A percentile compares a stretch with the other conserved stretches of the same genome.
Conservation (phyloP, 2,888 invertebrate genomes). For the Drosophila paranaensis region DNA sequence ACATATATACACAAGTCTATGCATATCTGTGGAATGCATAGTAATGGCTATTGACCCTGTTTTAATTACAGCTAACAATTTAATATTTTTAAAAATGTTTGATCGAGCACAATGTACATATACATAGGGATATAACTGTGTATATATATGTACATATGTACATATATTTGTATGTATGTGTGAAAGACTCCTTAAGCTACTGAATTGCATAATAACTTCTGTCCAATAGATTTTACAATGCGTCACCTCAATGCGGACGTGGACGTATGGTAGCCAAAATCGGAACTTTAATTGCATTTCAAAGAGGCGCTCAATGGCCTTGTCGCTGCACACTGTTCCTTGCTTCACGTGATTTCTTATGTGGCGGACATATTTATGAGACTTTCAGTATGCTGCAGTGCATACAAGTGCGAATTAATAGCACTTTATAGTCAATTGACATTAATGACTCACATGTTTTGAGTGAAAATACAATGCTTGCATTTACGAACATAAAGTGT, state of each 20-base stretch:
- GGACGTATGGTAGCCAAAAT: slow-evolving; percentile 43
- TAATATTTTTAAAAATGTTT: slow-evolving; percentile 29
- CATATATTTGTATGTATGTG: background rate
- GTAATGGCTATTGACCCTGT: slow-evolving; percentile 31
- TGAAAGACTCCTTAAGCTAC: slow-evolving; percentile 18
- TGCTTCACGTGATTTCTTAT: slow-evolving; percentile 65
- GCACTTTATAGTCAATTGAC: slow-evolving; percentile 26
- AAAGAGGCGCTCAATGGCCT: slow-evolving; percentile 64
- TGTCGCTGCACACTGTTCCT: slow-evolving; percentile 48
- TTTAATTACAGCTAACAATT: slow-evolving; percentile 30
- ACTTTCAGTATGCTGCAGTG: slow-evolving; percentile 20
- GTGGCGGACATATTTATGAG: slow-evolving; percentile 58
- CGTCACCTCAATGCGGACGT: slow-evolving; percentile 64
- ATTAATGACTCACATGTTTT: slow-evolving; percentile 15
- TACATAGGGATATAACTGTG: background rate
- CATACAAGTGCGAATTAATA: slow-evolving; percentile 36
- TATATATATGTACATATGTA: background rate
- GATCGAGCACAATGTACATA: background rate
- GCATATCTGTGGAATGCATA: slow-evolving; percentile 32
- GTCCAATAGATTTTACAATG: slow-evolving; percentile 55
- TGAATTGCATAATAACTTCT: slow-evolving; percentile 34
- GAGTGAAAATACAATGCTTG: background rate
- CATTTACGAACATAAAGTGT: background rate
- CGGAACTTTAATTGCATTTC: slow-evolving; percentile 69
- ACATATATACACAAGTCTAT: background rate